phyloP scores from a whole-genome alignment of 2,888 invertebrate species.

The Ophion costatus region DNA sequence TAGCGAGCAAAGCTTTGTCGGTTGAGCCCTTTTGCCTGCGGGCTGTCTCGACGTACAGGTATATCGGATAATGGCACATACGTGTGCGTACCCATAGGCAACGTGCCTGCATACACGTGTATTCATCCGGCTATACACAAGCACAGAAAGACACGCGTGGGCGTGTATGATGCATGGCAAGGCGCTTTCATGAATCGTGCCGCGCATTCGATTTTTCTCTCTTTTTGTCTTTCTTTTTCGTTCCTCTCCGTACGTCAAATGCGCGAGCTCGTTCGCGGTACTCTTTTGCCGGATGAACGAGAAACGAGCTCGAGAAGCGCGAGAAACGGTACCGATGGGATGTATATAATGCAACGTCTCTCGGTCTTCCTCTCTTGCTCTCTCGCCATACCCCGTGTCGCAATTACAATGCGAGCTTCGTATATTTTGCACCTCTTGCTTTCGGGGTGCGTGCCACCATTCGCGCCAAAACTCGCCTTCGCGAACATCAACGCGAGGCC shows the following conservation, averaged over 20 bases:
- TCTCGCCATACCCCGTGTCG: conserved; percentile 15
- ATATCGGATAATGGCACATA: background rate
- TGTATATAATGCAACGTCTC: background rate
- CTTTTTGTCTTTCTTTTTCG: conserved; percentile 8
- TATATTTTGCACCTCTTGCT: conserved; percentile 39
- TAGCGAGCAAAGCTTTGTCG: background rate
- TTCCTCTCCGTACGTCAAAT: conserved; percentile 67
- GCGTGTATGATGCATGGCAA: conserved; percentile 76
- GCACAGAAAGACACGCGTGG: conserved; percentile 73
- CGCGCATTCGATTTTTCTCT: conserved; percentile 4
- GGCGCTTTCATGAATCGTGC: conserved; percentile 75
- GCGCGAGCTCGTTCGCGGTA: conserved; percentile 45
- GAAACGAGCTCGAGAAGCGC: conserved; percentile 22
- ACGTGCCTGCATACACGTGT: background rate
- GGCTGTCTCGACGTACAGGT: background rate
- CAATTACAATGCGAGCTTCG: conserved; percentile 55
- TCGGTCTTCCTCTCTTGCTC: background rate
- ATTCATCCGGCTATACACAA: conserved; percentile 1
- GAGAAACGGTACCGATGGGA: conserved; percentile 15
- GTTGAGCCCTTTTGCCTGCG: background rate
- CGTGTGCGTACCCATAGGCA: background rate
- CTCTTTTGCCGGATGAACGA: conserved; percentile 25
- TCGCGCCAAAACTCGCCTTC: conserved; percentile 1
- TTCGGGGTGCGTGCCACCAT: conserved; percentile 25
- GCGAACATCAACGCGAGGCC: conserved; percentile 10